Evolutionary conservation across 2,888 invertebrate species (phyloP).

Genomic region (Allolobophora icterica): DNA sequence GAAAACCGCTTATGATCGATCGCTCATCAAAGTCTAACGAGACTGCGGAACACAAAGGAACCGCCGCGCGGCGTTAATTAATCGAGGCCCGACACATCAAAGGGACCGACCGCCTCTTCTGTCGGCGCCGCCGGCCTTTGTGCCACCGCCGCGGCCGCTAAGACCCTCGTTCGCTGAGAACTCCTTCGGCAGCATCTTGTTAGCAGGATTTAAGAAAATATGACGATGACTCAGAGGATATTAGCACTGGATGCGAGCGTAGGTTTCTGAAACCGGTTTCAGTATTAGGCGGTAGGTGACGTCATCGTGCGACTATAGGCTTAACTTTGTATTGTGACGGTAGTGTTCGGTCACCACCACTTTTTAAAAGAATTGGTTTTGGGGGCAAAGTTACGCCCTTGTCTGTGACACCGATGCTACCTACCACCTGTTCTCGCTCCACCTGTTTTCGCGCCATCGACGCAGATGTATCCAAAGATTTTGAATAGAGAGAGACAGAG

Average conservation of each 20-base stretch:
- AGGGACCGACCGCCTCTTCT: neutral
- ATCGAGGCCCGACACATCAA: neutral
- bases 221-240: neutral
- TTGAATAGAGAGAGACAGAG: too few species aligned
- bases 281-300: neutral
- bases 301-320: too few species aligned
- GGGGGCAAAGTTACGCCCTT: too few species aligned
- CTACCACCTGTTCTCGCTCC: too few species aligned
- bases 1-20: slow-evolving; percentile 17
- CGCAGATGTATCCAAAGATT: too few species aligned
- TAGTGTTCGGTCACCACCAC: too few species aligned
- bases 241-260: neutral
- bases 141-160: neutral
- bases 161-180: neutral
- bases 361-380: too few species aligned
- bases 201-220: neutral
- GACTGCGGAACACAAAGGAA: neutral
- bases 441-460: too few species aligned
- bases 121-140: neutral
- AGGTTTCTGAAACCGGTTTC: neutral
- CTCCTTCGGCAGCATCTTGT: neutral
- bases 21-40: neutral
- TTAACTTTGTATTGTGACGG: too few species aligned
- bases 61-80: neutral
- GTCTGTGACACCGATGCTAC: too few species aligned